phyloP scores from a whole-genome alignment of 2,113 vertebrate genomes.

The Lichenostomus cassidix region DNA sequence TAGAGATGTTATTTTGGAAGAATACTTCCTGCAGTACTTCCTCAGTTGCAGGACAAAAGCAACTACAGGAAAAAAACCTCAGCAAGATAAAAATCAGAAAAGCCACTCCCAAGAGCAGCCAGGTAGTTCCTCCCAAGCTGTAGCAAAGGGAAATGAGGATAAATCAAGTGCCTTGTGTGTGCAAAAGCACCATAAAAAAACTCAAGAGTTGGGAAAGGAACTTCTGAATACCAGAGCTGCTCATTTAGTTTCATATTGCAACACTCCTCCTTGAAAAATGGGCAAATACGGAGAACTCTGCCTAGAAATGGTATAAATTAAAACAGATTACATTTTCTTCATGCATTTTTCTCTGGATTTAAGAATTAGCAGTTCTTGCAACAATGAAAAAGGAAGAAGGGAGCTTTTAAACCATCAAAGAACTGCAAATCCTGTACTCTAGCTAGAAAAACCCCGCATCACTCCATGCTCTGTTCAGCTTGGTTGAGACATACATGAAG shows the following conservation, averaged over 20 bases:
- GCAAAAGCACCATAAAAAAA: background rate
- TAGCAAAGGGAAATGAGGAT: background rate
- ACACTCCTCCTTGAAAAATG: background rate
- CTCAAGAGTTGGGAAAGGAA: background rate
- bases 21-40: constrained; percentile 8
- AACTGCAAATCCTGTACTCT: background rate
- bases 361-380: background rate
- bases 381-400: background rate
- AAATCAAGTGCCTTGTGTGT: background rate
- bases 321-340: background rate
- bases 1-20: background rate
- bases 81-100: background rate
- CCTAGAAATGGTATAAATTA: background rate
- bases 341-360: background rate
- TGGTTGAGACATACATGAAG: background rate
- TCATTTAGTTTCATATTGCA: background rate
- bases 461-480: background rate
- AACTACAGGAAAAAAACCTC: background rate
- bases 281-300: background rate
- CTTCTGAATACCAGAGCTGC: background rate
- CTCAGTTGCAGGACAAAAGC: background rate
- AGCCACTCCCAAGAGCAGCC: background rate
- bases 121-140: background rate
- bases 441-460: no score
- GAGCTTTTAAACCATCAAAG: background rate